Base-by-base conservation (phyloP, 2,888 invertebrate species). In the Eugnorisma glareosa region DNA sequence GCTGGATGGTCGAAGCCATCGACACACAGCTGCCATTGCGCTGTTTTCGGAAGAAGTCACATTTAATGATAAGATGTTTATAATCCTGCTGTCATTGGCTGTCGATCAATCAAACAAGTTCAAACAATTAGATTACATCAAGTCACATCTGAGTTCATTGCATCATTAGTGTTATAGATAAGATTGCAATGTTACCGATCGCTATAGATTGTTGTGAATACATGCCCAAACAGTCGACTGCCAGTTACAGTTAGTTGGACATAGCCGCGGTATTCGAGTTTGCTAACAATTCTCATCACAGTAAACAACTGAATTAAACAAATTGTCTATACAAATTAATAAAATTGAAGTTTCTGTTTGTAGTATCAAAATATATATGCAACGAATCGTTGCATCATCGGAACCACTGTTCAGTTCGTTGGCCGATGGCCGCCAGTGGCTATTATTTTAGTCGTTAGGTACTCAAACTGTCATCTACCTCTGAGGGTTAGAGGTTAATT, bases 91-190 rank as follows among this genome's bases (percentile, higher is more conserved):
- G 24, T 59, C 11, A 15, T 69, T 48, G 48, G 31, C 28, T 24
- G 24, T 51, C 48, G 7, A 75, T 79, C 28, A 35, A 28, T 31
- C 31, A 57, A 43, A 75, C 35, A 75, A 75, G 24, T 18, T 28
- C 24, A 43, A 37, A 79, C 31, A 68, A 78, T 28, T 31, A 37
- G 51, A 43, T n/a, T n/a, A 37, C n/a, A 64, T 64, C 11, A 37
- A 35, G 43, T 35, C 35, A 35, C 37, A 18, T 48, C 54, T 57
- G 21, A 48, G 40, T 48, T 79, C 69, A 79, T 61, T 31, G 13
- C 24, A 63, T 37, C 15, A 35, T 13, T n/a, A 24, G 57, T 37
- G 61, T 61, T 15, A 48, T 24, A 75, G 59, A 45, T 75, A 37
- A 66, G 45, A 35, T 43, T 35, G 40, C n/a, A 28, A 21, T 31